Evolutionary conservation across 2,797 vertebrate species (phyloP).

Genomic region (Pseudochirops corinnae): DNA sequence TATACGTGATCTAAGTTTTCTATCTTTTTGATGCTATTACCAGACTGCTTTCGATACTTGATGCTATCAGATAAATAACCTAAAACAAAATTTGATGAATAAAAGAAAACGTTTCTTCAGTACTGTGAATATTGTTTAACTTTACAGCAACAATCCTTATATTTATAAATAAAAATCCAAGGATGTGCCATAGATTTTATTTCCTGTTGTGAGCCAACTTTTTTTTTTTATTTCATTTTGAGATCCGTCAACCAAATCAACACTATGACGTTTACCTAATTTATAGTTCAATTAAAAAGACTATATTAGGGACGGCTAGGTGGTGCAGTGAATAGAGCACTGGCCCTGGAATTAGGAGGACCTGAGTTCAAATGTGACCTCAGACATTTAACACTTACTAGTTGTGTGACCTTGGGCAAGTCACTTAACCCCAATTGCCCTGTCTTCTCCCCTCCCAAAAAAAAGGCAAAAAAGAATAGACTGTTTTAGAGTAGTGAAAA

Average conservation of each 20-base stretch:
- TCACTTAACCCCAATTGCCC: too few species aligned
- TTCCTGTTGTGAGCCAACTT: neutral
- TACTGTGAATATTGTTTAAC: neutral
- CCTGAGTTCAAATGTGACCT: too few species aligned
- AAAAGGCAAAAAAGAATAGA: neutral
- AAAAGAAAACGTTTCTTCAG: neutral
- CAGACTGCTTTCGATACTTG: neutral
- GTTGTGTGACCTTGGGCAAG: too few species aligned
- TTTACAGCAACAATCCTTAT: neutral
- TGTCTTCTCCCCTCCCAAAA: too few species aligned
- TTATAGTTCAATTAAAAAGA: neutral
- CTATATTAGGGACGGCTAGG: too few species aligned
- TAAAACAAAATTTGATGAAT: neutral
- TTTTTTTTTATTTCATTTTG: neutral
- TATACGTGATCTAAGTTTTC: neutral
- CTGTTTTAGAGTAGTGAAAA: neutral
- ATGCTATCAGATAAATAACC: neutral
- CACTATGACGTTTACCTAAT: constrained; percentile 21
- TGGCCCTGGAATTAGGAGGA: too few species aligned
- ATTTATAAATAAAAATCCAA: neutral
- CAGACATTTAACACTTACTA: too few species aligned
- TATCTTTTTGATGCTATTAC: neutral
- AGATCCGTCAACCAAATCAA: constrained; percentile 43
- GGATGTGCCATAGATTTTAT: neutral
- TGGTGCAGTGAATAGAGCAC: too few species aligned